Percentiles rank a stretch among this genome's conserved stretches.
Conservation (phyloP, 2,797 vertebrate genomes). For the Acipenser ruthenus region DNA sequence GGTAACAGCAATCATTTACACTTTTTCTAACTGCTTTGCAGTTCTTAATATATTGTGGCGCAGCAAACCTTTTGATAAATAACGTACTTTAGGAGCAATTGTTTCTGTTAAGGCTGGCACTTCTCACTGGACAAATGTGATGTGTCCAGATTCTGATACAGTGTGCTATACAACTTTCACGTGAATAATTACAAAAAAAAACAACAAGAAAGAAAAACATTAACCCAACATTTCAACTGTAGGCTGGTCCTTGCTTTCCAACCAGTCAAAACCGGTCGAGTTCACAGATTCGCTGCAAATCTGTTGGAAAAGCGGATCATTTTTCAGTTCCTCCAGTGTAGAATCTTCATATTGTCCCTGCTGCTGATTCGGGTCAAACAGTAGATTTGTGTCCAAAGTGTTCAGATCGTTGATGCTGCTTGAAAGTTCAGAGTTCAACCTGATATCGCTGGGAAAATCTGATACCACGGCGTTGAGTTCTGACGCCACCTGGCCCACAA, state of each 20-base stretch:
- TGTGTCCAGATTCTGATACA: constrained; percentile 74
- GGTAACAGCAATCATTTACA: too few relatives aligned
- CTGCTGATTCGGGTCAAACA: constrained; percentile 91
- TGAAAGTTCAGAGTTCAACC: constrained; percentile 88
- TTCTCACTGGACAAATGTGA: constrained; percentile 81
- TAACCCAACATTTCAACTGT: constrained; percentile 96
- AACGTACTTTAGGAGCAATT: constrained; percentile 64
- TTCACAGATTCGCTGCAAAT: constrained; percentile 84
- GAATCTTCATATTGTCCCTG: constrained; percentile 84
- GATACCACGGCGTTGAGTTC: constrained; percentile 63
- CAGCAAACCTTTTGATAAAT: constrained; percentile 63
- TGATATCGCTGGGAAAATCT: constrained; percentile 83
- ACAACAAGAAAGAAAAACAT: constrained; percentile 61
- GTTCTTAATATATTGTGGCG: constrained; percentile 38
- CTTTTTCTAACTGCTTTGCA: background rate
- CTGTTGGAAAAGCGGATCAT: constrained; percentile 91
- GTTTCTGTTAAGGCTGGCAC: constrained; percentile 83
- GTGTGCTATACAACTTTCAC: constrained; percentile 66
- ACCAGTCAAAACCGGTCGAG: constrained; percentile 89
- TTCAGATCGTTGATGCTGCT: constrained; percentile 93
- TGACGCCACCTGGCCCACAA: constrained; percentile 75
- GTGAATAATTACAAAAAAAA: constrained; percentile 41
- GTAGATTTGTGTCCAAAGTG: constrained; percentile 85
- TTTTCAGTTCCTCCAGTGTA: constrained; percentile 83
- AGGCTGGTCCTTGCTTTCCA: constrained; percentile 97